Conservation (phyloP, 1,140 invertebrate genomes). For the Pinna nobilis region DNA sequence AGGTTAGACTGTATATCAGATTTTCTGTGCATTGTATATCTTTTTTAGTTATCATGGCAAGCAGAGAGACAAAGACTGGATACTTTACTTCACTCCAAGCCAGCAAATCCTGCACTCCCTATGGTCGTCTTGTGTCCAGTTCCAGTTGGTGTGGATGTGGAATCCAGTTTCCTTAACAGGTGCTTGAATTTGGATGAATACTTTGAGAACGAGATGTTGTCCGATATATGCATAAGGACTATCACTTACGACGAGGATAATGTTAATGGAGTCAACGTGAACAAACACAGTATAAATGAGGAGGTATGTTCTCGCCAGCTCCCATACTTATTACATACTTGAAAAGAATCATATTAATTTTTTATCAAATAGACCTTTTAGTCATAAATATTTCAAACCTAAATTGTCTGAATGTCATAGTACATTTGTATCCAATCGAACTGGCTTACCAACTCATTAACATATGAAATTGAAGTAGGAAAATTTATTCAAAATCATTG, state of each 20-base stretch:
- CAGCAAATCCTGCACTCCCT: slow-evolving; percentile 52
- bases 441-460: too few species aligned
- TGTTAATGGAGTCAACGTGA: slow-evolving; percentile 31
- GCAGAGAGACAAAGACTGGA: slow-evolving; percentile 50
- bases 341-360: too few species aligned
- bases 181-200: slow-evolving; percentile 50
- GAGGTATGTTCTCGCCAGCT: too few species aligned
- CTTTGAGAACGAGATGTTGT: slow-evolving; percentile 47
- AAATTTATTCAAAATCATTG: too few species aligned
- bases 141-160: slow-evolving; percentile 32
- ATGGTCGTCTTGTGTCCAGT: slow-evolving; percentile 59
- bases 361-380: too few species aligned
- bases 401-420: too few species aligned
- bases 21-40: neutral
- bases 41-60: slow-evolving; percentile 57
- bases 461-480: too few species aligned
- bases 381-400: too few species aligned
- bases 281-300: slow-evolving; percentile 41
- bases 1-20: too few species aligned
- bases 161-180: slow-evolving; percentile 29
- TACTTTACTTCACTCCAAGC: slow-evolving; percentile 55
- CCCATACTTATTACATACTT: too few species aligned
- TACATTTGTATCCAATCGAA: too few species aligned
- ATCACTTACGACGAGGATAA: slow-evolving; percentile 18
- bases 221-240: slow-evolving; percentile 35